phyloP scores from a whole-genome alignment of 2,113 vertebrate species.

The Axis porcinus region DNA sequence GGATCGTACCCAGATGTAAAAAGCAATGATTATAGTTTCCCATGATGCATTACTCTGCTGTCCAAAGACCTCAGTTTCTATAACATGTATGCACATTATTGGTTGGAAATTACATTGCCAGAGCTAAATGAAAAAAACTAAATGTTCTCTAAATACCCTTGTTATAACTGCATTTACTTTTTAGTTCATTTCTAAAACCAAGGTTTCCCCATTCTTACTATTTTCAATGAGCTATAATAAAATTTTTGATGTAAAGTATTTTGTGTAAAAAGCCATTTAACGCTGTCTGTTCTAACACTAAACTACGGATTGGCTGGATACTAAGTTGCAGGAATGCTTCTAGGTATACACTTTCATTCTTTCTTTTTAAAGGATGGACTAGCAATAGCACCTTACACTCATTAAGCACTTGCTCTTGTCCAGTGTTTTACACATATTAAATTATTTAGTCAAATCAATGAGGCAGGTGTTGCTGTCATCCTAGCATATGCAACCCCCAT shows the following conservation, averaged over 20 bases:
- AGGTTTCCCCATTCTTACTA: neutral
- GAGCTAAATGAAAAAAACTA: neutral
- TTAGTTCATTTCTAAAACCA: neutral
- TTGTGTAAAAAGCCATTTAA: neutral
- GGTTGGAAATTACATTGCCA: neutral
- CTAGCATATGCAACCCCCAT: neutral
- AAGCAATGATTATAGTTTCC: neutral
- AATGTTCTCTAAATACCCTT: neutral
- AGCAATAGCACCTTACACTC: neutral
- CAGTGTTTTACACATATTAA: neutral
- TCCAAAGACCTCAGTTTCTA: neutral
- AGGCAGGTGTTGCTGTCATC: neutral
- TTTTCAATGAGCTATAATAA: neutral
- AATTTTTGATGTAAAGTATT: neutral
- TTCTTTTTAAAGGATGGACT: constrained; percentile 4
- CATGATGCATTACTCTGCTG: neutral
- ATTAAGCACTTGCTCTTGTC: neutral
- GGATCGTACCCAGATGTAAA: neutral
- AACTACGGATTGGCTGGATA: neutral
- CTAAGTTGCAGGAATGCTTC: neutral
- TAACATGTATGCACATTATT: neutral
- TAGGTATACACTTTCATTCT: neutral
- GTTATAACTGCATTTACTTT: neutral
- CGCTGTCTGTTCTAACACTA: neutral
- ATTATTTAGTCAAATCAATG: neutral